phyloP scores from a whole-genome alignment of 2,888 invertebrate species.

The Lasioglossum marginatum region DNA sequence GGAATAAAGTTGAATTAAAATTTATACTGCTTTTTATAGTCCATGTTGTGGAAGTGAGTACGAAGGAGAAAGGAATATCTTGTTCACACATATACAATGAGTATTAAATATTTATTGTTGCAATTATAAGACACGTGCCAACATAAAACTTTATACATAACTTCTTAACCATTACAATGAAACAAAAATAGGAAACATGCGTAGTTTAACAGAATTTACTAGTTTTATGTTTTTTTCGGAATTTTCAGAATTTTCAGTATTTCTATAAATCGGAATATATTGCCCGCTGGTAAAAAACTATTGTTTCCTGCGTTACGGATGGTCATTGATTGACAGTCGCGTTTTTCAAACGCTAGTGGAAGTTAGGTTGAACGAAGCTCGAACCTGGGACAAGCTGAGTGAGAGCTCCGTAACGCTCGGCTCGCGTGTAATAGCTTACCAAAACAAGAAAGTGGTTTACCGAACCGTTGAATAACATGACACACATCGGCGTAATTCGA shows the following conservation, averaged over 20 bases:
- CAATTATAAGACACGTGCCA: too few species aligned
- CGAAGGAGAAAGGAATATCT: too few species aligned
- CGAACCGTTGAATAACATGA: constrained; percentile 55
- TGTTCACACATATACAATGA: too few species aligned
- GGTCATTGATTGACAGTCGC: background rate
- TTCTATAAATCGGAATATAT: background rate
- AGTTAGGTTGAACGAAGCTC: constrained; percentile 33
- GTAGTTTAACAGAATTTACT: background rate
- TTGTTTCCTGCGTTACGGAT: background rate
- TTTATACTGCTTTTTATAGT: too few species aligned
- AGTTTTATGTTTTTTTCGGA: background rate
- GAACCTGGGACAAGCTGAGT: constrained; percentile 7
- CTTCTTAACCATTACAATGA: background rate
- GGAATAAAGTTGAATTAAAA: too few species aligned
- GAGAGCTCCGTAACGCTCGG: constrained; percentile 21
- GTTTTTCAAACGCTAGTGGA: background rate
- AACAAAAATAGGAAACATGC: background rate
- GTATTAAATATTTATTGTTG: too few species aligned
- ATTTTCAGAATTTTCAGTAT: background rate
- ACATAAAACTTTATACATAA: too few species aligned
- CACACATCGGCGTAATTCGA: constrained; percentile 26
- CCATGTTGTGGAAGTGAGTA: too few species aligned
- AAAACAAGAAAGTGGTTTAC: constrained; percentile 45
- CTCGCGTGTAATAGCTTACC: constrained; percentile 40
- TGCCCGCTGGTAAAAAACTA: background rate